Conservation (phyloP, 1,140 invertebrate genomes). For the Drosophila erecta region DNA sequence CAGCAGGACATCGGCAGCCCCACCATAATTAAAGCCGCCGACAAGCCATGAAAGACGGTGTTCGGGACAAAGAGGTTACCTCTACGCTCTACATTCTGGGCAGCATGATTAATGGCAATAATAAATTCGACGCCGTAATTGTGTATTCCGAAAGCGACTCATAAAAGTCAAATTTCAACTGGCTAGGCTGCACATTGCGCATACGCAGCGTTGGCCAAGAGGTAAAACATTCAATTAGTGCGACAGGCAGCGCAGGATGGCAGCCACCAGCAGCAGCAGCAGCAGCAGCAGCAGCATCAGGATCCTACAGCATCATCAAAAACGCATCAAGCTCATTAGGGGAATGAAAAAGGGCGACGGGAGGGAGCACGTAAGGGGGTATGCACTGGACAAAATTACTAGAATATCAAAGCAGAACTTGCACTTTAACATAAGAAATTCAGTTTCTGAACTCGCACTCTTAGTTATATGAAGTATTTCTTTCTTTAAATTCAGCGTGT, state of each 20-base stretch:
- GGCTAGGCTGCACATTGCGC: conserved; percentile 55
- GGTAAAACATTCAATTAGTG: conserved; percentile 70
- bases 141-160: conserved; percentile 50
- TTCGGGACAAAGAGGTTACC: conserved; percentile 15
- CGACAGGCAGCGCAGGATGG: conserved; percentile 15
- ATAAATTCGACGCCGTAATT: conserved; percentile 76
- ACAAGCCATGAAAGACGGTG: conserved; percentile 38
- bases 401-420: no score
- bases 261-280: conserved; percentile 20
- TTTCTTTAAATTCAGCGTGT: no score
- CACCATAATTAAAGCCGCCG: conserved; percentile 68
- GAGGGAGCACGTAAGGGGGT: not conserved
- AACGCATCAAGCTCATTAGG: conserved; percentile 79
- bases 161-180: conserved; percentile 54
- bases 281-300: conserved; percentile 15
- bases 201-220: conserved; percentile 57
- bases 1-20: conserved; percentile 50
- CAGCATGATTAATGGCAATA: conserved; percentile 68
- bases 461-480: no score
- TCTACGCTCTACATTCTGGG: not conserved
- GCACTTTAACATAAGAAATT: no score
- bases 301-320: conserved; percentile 75
- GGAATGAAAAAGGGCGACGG: conserved; percentile 18
- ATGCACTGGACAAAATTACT: conserved; percentile 6
- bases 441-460: no score